Evolutionary conservation across 2,797 vertebrate genomes (phyloP), one percentile per base, ranked within the genome.

Genomic region (Ispidina lecontei): DNA sequence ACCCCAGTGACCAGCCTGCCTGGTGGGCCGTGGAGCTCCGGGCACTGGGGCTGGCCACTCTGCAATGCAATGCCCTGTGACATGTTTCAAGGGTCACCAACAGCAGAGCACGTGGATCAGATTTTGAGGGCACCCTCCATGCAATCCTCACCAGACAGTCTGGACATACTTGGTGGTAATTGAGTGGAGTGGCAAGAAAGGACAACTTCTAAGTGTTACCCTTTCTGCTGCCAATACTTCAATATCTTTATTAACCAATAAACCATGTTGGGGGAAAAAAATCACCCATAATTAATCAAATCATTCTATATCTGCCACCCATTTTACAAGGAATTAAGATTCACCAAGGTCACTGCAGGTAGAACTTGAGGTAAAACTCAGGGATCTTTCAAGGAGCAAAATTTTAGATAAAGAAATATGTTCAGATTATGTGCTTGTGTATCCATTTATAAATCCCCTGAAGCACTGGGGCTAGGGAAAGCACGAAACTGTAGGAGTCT

Each of bases 41-140:
- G 0, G 4, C 0, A 1, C 41, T 43, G 12, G 8, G 52, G 25
- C 9, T 7, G 23, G n/a, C 29, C 31, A 9, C 41, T 44, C 52
- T 33, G 54, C n/a, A 52, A 47, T 20, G 18, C 11, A 52, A 47
- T 37, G 28, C 13, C 20, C 25, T 4, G 1, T 31, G 67, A 22
- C 0, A 0, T 46, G 63, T 16, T 44, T 59, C 44, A 78, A 60
- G 46, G 21, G 13, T 55, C 56, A 55, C 15, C 41, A 39, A 7
- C 21, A 51, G 55, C 59, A 58, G 22, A 62, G 37, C 26, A 56
- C 0, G 0, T 6, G 10, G 23, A 37, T n/a, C 29, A 65, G 46
- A 43, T 60, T 82, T 21, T 62, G 72, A 70, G 67, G 58, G 47
- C 63, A 56, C 26, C 13, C 26, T 65, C 29, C 51, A 52, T 29